Conservation (phyloP, 2,797 vertebrate species). For the Coilia nasus region DNA sequence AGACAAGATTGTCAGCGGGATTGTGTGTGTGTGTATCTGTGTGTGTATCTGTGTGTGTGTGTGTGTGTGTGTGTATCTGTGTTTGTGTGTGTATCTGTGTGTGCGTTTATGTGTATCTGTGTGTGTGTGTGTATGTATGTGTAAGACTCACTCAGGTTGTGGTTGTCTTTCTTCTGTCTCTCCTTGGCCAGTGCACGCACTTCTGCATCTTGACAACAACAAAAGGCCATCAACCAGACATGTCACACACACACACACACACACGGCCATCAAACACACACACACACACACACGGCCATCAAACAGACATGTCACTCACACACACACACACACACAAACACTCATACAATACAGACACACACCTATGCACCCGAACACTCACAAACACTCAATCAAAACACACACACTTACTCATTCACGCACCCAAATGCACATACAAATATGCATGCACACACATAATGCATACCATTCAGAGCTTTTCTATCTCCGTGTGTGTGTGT, state of each 20-base stretch:
- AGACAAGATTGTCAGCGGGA: too few species aligned
- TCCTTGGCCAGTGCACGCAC: conserved; percentile 92
- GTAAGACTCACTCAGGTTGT: conserved; percentile 92
- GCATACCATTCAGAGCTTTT: too few species aligned
- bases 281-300: neutral
- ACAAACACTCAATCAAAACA: neutral
- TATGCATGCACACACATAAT: neutral
- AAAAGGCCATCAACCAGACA: conserved; percentile 49
- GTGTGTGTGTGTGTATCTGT: conserved; percentile 76
- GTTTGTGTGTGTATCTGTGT: conserved; percentile 88
- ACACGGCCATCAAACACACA: too few species aligned
- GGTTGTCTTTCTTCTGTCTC: conserved; percentile 99
- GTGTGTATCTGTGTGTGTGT: neutral
- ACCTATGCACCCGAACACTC: too few species aligned
- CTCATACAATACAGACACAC: too few species aligned
- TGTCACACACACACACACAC: too few species aligned
- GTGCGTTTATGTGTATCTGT: neutral
- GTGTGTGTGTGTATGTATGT: neutral
- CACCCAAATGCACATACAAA: neutral
- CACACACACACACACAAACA: neutral
- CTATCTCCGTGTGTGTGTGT: too few species aligned
- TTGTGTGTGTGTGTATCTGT: neutral
- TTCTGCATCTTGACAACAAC: conserved; percentile 84
- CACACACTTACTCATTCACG: neutral
- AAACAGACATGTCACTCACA: neutral